Conservation (phyloP, 1,140 invertebrate genomes). For the Musca domestica region DNA sequence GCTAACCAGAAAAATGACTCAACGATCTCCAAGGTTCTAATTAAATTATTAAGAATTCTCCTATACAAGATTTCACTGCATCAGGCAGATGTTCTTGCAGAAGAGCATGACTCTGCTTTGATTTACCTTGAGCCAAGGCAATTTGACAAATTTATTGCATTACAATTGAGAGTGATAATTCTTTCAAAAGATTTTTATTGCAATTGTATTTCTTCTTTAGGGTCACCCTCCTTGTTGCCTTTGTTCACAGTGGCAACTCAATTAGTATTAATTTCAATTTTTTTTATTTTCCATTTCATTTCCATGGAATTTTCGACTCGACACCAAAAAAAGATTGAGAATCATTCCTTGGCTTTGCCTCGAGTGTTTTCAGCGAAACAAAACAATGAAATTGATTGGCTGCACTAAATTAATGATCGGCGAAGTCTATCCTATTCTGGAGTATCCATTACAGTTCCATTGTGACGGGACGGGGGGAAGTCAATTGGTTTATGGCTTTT, state of each 20-base stretch:
- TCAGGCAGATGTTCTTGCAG: too few species aligned
- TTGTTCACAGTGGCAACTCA: background rate
- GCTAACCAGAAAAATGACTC: too few species aligned
- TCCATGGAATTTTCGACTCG: background rate
- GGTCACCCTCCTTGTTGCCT: background rate
- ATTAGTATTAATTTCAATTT: constrained; percentile 17
- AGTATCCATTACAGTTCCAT: background rate
- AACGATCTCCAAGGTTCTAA: too few species aligned
- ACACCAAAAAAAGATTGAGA: too few species aligned
- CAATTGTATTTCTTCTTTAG: background rate
- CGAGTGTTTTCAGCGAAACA: background rate
- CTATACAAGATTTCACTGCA: too few species aligned
- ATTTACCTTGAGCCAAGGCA: too few species aligned
- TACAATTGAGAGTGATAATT: background rate
- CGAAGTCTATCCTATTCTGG: too few species aligned
- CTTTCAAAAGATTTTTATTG: background rate
- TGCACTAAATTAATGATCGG: constrained; percentile 14
- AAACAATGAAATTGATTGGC: constrained; percentile 10
- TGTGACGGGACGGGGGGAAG: background rate
- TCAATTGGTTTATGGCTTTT: constrained; percentile 12
- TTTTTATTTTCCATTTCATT: background rate
- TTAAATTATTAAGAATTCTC: too few species aligned
- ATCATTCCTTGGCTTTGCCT: too few species aligned
- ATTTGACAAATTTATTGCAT: constrained; percentile 16
- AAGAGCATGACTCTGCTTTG: too few species aligned